These are phyloP conservation scores for Dicaeum eximium DNA, from an alignment of 2,113 vertebrate species.

Conservation along the genomic window DNA sequence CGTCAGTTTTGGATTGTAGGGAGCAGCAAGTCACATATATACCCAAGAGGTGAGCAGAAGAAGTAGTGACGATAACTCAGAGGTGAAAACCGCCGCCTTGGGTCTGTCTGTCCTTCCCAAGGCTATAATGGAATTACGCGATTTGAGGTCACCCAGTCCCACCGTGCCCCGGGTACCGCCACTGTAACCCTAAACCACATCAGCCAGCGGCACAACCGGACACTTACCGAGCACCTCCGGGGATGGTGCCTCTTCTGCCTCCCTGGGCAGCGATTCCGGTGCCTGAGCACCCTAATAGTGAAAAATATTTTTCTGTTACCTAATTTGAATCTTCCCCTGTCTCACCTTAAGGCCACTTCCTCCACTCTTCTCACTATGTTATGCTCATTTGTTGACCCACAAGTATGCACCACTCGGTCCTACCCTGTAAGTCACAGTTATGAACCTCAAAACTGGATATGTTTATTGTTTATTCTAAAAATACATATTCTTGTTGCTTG, in stretches of 20 bases:
- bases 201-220: not conserved
- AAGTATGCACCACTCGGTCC: accelerated
- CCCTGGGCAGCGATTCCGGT: not conserved
- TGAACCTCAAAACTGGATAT: accelerated
- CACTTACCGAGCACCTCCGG: not conserved
- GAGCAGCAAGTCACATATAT: accelerated
- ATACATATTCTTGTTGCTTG: not conserved
- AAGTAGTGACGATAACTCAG: not conserved
- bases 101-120: not conserved
- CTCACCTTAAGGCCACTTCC: not conserved
- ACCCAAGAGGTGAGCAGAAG: not conserved
- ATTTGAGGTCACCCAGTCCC: too few species aligned
- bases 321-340: not conserved
- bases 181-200: too few species aligned
- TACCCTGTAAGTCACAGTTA: not conserved
- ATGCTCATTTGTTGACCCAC: not conserved
- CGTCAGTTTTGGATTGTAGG: not conserved
- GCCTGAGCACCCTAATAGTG: not conserved
- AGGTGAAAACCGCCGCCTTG: not conserved
- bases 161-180: not conserved
- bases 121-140: accelerated
- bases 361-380: not conserved
- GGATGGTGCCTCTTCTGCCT: not conserved
- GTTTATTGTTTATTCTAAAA: not conserved
- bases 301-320: accelerated